Evolutionary conservation across 2,888 invertebrate species (phyloP).

Genomic region (Argyresthia goedartella): DNA sequence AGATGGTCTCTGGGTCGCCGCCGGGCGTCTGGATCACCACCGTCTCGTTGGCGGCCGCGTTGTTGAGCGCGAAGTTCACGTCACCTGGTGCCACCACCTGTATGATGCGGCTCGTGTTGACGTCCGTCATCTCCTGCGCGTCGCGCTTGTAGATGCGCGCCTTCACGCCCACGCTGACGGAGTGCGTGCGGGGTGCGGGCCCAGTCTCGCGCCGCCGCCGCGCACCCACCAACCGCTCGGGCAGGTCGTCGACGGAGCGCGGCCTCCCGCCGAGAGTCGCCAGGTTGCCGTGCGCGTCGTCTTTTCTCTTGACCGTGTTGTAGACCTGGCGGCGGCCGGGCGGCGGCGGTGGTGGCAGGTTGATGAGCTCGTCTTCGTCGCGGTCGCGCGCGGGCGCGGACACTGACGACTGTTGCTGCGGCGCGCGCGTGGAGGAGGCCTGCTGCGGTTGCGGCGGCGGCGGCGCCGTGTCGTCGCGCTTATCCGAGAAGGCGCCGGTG

Average conservation of each 20-base stretch:
- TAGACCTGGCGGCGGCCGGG: conserved; percentile 85
- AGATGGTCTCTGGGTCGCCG: conserved; percentile 88
- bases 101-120: conserved; percentile 90
- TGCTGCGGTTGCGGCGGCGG: conserved; percentile 87
- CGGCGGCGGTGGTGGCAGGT: conserved; percentile 86
- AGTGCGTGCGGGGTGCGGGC: conserved; percentile 76
- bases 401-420: too few species aligned
- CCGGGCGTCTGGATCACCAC: conserved; percentile 88
- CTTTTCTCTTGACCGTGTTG: conserved; percentile 88
- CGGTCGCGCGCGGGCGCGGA: conserved; percentile 58
- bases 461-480: conserved; percentile 83
- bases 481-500: conserved; percentile 85
- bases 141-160: conserved; percentile 88
- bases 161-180: too few species aligned
- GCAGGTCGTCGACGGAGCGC: conserved; percentile 87
- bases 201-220: conserved; percentile 76
- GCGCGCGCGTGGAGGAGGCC: conserved; percentile 78
- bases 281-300: conserved; percentile 82
- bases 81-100: conserved; percentile 96
- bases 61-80: conserved; percentile 89
- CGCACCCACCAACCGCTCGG: conserved; percentile 81
- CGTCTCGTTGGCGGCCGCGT: conserved; percentile 83
- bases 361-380: conserved; percentile 76
- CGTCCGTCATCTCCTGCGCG: conserved; percentile 92
- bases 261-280: conserved; percentile 89